Percentiles rank a stretch among this genome's conserved stretches.
Evolutionary conservation across 2,888 invertebrate species (phyloP).

Genomic region (Operophtera brumata): DNA sequence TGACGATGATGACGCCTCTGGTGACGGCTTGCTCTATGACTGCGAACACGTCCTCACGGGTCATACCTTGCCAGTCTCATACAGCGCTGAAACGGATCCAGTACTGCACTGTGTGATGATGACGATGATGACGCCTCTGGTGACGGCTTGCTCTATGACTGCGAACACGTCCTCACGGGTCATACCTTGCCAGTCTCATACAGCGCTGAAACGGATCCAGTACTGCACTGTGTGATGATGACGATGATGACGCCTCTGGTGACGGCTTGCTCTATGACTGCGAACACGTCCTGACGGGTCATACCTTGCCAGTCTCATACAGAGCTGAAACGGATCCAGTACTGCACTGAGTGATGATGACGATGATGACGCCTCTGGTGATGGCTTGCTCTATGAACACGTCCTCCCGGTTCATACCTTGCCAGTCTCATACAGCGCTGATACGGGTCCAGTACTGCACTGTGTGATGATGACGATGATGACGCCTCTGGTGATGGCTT

Average conservation of each 20-base stretch:
- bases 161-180: constrained; percentile 89
- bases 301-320: constrained; percentile 97
- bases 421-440: no score
- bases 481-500: no score
- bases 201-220: constrained; percentile 87
- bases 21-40: constrained; percentile 85
- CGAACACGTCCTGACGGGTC: constrained; percentile 88
- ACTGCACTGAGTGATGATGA: no score
- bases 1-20: constrained; percentile 92
- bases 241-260: constrained; percentile 91
- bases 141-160: constrained; percentile 85
- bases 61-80: constrained; percentile 96
- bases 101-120: constrained; percentile 95
- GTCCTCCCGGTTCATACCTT: no score
- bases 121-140: constrained; percentile 90
- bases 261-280: constrained; percentile 85
- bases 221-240: constrained; percentile 94
- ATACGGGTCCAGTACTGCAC: no score
- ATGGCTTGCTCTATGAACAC: no score
- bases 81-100: constrained; percentile 88
- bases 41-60: constrained; percentile 88
- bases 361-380: no score
- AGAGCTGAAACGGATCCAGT: no score
- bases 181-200: constrained; percentile 97
- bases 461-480: no score